Evolutionary conservation across 2,113 vertebrate genomes (phyloP), one percentile per base, ranked within the genome.

Genomic region (Fukomys damarensis): DNA sequence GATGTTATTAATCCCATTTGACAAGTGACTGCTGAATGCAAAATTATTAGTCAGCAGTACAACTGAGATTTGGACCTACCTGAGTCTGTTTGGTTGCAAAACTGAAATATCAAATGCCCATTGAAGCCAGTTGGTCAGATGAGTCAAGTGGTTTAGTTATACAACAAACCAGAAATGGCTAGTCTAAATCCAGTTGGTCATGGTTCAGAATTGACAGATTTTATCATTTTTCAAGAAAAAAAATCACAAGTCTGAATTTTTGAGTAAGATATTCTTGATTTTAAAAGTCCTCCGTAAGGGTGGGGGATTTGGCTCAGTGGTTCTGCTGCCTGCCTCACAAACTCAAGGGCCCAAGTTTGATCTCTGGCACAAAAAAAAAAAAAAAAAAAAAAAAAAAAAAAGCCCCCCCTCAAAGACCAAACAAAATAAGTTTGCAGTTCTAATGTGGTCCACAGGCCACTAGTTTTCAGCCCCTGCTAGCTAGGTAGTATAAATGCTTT

Each of bases 161-260:
- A 77, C 89, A 82, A 83, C 11, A 93, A 92, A 89, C 30, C 56
- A n/a, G 89, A 94, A 32, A 38, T 38, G 76, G 38, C 74, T 63
- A 38, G 35, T 93, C 52, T 43, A 59, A 26, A 93, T 82, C 19
- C 26, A 43, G 41, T 56, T 76, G 30, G 10, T 12, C 70, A 63
- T 32, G 72, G 38, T 24, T 32, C 70, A 80, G 56, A 79, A 85
- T 32, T 84, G 41, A 49, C 88, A 89, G 46, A 58, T 65, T n/a
- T 41, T 72, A 4, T 77, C 19, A 84, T 85, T 91, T 94, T 89
- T 80, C 88, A 81, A 70, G 80, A 92, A 96, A 93, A 82, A 65
- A 90, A 95, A 94, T 35, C 56, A 66, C 46, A 58, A 87, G 70
- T 88, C 83, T 52, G 30, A 77, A 81, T 68, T 79, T 35, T 79